Conservation (phyloP, 2,888 invertebrate species). For the Drosophila phalerata region DNA sequence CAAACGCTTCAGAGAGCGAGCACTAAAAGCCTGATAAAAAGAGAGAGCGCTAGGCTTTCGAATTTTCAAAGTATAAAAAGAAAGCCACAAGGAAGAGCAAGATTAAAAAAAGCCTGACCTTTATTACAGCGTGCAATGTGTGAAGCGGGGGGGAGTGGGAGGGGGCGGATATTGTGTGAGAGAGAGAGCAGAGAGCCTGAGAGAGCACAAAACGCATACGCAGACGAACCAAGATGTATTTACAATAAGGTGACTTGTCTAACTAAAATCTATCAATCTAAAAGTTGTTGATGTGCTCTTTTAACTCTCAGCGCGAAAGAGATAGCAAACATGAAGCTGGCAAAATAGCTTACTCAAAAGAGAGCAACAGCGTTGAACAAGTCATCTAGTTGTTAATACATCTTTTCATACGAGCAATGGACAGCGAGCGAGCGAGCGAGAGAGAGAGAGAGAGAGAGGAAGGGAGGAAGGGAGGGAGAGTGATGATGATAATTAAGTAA, state of each 20-base stretch:
- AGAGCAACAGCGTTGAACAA: too few species aligned
- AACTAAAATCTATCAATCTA: too few species aligned
- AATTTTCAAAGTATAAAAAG: neutral
- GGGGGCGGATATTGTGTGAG: neutral
- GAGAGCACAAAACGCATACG: neutral
- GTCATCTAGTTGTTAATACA: too few species aligned
- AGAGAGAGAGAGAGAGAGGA: neutral
- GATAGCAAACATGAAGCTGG: too few species aligned
- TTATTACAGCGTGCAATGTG: neutral
- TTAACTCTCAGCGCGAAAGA: too few species aligned
- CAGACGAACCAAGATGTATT: too few species aligned
- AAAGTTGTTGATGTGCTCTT: too few species aligned
- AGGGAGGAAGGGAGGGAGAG: neutral
- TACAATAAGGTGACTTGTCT: too few species aligned
- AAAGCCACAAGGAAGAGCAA: neutral
- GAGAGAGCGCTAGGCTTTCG: neutral
- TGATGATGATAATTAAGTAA: conserved; percentile 20
- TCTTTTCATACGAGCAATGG: too few species aligned
- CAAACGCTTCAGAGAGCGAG: neutral
- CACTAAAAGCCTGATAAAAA: neutral
- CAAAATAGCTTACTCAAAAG: too few species aligned
- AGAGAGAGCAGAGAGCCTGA: neutral
- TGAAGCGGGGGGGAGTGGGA: neutral
- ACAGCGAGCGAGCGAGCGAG: neutral
- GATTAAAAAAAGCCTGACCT: too few species aligned